Evolutionary conservation across 2,888 invertebrate genomes (phyloP).

Genomic region (Tortrix viridana): DNA sequence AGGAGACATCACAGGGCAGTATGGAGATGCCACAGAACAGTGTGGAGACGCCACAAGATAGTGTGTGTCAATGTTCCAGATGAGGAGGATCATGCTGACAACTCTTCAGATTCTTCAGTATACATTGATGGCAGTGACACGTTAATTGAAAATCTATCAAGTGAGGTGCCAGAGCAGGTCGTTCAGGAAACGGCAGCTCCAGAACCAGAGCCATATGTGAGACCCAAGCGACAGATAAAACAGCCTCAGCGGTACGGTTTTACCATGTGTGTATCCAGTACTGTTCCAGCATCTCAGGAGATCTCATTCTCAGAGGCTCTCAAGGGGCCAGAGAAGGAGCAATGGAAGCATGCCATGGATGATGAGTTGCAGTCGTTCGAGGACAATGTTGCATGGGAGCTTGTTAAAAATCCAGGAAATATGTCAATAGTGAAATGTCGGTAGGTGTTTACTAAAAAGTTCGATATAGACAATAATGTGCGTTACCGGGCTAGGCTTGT

Average conservation of each 20-base stretch:
- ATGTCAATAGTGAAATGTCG: slow-evolving; percentile 29
- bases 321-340: slow-evolving; percentile 24
- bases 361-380: slow-evolving; percentile 34
- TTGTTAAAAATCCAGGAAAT: slow-evolving; percentile 26
- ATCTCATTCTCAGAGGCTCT: slow-evolving; percentile 13
- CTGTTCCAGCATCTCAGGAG: neutral
- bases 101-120: neutral
- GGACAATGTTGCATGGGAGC: slow-evolving; percentile 34
- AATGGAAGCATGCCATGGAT: slow-evolving; percentile 30
- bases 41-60: neutral
- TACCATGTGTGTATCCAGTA: neutral
- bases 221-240: neutral
- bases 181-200: neutral
- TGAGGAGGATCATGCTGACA: neutral
- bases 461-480: slow-evolving; percentile 5
- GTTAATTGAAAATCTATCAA: neutral
- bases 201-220: neutral
- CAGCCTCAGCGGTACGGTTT: too few relatives aligned
- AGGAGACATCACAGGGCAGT: neutral
- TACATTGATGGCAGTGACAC: neutral
- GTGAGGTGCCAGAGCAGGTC: neutral
- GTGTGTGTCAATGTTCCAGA: neutral
- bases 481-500: too few relatives aligned
- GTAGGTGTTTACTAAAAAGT: slow-evolving; percentile 30
- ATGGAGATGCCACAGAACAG: neutral